phyloP scores from a whole-genome alignment of 2,797 vertebrate species.

The Peromyscus attwateri region DNA sequence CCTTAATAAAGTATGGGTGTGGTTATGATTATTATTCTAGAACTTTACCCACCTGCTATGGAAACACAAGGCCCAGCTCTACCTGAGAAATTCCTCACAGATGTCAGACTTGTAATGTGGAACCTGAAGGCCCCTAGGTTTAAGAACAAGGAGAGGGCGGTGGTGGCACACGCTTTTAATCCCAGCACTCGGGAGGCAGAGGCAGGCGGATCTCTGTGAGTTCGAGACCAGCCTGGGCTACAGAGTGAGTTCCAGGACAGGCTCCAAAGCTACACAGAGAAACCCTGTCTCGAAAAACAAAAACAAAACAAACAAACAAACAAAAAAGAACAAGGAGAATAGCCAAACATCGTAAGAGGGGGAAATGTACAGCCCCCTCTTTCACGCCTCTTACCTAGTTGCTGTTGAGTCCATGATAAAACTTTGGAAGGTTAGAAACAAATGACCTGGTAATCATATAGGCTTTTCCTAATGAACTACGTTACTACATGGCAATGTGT shows the following conservation, averaged over 20 bases:
- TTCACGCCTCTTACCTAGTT: not conserved
- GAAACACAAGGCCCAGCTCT: not conserved
- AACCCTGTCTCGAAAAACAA: too few relatives aligned
- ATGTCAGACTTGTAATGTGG: too few relatives aligned
- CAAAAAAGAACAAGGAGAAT: not conserved
- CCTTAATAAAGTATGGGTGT: not conserved
- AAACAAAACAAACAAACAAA: too few relatives aligned
- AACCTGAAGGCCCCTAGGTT: not conserved
- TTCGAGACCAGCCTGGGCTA: too few relatives aligned
- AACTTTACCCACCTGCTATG: not conserved
- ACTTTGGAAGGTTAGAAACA: not conserved
- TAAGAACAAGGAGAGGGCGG: not conserved
- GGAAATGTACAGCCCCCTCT: not conserved
- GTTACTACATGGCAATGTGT: too few relatives aligned
- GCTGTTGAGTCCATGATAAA: conserved; percentile 2
- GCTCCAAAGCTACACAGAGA: too few relatives aligned
- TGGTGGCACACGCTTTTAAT: too few relatives aligned
- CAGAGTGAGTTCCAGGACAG: too few relatives aligned
- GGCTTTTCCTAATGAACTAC: not conserved
- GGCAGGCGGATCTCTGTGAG: too few relatives aligned
- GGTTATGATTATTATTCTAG: not conserved
- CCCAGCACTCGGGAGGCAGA: too few relatives aligned
- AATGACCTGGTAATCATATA: not conserved
- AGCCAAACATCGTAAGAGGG: not conserved
- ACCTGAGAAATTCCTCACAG: not conserved